Conservation (phyloP, 2,113 vertebrate genomes). For the Lophura nycthemera region DNA sequence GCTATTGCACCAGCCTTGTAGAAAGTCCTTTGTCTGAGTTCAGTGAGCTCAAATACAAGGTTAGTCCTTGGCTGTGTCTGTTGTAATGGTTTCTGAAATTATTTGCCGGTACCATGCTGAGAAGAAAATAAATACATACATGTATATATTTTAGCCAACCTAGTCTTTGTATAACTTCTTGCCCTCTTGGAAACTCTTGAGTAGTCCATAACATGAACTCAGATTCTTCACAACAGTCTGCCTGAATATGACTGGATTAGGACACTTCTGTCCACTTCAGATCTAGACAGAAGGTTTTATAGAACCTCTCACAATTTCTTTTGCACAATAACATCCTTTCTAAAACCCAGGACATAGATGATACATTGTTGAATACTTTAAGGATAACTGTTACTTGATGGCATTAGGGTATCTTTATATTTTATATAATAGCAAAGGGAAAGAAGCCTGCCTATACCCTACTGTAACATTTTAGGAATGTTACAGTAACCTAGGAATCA, state of each 20-base stretch:
- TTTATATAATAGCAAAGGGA: background rate
- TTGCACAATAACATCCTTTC: background rate
- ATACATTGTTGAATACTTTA: background rate
- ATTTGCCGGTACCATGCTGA: background rate
- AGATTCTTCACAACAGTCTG: background rate
- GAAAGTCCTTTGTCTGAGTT: background rate
- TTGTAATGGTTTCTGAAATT: background rate
- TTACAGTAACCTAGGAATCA: background rate
- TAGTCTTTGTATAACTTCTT: background rate
- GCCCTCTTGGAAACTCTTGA: background rate
- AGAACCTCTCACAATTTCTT: background rate
- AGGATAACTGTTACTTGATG: background rate
- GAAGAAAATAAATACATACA: background rate
- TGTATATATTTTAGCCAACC: background rate
- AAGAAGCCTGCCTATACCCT: background rate
- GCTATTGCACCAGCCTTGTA: background rate
- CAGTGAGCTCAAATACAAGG: background rate
- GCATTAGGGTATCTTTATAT: background rate
- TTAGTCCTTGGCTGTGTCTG: background rate
- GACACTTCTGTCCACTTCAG: background rate
- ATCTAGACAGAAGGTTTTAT: background rate
- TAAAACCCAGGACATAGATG: background rate
- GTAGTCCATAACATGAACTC: background rate
- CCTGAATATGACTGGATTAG: background rate
- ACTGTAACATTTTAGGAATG: background rate